Conservation (phyloP, 2,113 vertebrate genomes). For the Lethenteron reissneri region DNA sequence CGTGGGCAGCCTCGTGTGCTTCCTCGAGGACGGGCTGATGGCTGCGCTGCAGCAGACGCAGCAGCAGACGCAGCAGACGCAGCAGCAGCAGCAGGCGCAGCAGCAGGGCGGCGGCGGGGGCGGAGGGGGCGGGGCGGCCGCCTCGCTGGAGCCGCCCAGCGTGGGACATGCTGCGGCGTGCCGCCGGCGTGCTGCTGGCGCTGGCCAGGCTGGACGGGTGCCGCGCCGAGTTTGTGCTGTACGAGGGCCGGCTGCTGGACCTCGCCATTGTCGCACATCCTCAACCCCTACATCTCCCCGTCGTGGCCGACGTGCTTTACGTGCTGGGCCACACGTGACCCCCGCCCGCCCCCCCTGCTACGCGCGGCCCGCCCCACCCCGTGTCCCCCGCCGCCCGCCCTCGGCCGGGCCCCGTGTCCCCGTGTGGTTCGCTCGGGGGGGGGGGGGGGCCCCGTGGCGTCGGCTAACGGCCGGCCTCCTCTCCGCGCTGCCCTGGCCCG, state of each 20-base stretch:
- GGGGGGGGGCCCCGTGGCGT: background rate
- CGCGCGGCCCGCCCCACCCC: background rate
- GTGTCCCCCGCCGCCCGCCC: background rate
- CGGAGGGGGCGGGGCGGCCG: slow-evolving; percentile 73
- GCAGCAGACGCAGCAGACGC: slow-evolving; percentile 40
- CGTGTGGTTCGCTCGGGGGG: background rate
- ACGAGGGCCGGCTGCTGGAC: slow-evolving; percentile 97
- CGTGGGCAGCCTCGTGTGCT: slow-evolving; percentile 81
- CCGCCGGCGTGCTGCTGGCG: slow-evolving; percentile 77
- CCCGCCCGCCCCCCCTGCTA: slow-evolving; percentile 24
- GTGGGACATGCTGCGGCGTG: slow-evolving; percentile 98
- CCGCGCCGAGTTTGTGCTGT: slow-evolving; percentile 95
- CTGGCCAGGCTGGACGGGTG: slow-evolving; percentile 96
- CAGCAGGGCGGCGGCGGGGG: slow-evolving; percentile 21
- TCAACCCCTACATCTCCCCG: slow-evolving; percentile 98
- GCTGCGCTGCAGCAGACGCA: slow-evolving; percentile 92
- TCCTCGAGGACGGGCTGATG: slow-evolving; percentile 90
- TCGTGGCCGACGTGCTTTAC: slow-evolving; percentile 99
- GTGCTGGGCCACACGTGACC: slow-evolving; percentile 99
- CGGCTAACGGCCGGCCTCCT: background rate
- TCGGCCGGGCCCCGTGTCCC: background rate
- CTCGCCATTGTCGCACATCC: slow-evolving; percentile 93
- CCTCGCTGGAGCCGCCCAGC: slow-evolving; percentile 86
- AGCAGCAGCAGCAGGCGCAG: too few relatives aligned
- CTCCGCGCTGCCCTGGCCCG: background rate